Evolutionary conservation across 1,140 invertebrate genomes (phyloP).

Genomic region (Thaumetopoea pityocampa): DNA sequence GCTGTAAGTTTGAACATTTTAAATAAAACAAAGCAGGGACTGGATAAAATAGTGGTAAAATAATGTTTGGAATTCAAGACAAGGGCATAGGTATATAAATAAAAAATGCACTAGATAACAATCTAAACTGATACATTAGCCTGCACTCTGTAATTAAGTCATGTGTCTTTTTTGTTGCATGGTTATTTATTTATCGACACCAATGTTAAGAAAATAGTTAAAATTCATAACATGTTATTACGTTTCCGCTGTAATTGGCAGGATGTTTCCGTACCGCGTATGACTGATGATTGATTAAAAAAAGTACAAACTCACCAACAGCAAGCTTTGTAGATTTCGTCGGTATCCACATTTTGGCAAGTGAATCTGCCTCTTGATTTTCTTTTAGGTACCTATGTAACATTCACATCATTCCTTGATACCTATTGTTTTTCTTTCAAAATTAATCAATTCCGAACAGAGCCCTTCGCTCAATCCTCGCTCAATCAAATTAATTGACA

Average conservation of each 20-base stretch:
- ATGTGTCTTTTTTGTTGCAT: too few relatives aligned
- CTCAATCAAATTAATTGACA: constrained; percentile 17
- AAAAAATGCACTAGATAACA: too few relatives aligned
- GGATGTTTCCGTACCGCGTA: constrained; percentile 47
- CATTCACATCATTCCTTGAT: constrained; percentile 21
- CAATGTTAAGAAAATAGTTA: constrained; percentile 21
- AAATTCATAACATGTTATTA: constrained; percentile 60
- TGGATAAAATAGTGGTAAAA: too few relatives aligned
- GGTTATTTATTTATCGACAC: not conserved
- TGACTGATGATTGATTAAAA: constrained; percentile 42
- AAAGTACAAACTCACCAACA: constrained; percentile 62
- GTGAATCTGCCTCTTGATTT: constrained; percentile 1
- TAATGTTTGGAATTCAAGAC: too few relatives aligned
- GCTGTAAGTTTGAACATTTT: too few relatives aligned
- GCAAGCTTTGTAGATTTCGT: constrained; percentile 60
- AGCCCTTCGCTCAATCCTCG: constrained; percentile 13
- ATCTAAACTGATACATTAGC: too few relatives aligned
- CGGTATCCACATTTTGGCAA: constrained; percentile 59
- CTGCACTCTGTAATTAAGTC: too few relatives aligned
- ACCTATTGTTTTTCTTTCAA: constrained; percentile 20
- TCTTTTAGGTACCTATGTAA: constrained; percentile 1
- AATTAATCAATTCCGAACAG: constrained; percentile 27
- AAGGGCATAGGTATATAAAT: too few relatives aligned
- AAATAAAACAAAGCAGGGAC: too few relatives aligned
- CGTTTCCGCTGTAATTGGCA: constrained; percentile 64